phyloP scores from a whole-genome alignment of 2,888 invertebrate species.

The Stenoptilia bipunctidactyla region DNA sequence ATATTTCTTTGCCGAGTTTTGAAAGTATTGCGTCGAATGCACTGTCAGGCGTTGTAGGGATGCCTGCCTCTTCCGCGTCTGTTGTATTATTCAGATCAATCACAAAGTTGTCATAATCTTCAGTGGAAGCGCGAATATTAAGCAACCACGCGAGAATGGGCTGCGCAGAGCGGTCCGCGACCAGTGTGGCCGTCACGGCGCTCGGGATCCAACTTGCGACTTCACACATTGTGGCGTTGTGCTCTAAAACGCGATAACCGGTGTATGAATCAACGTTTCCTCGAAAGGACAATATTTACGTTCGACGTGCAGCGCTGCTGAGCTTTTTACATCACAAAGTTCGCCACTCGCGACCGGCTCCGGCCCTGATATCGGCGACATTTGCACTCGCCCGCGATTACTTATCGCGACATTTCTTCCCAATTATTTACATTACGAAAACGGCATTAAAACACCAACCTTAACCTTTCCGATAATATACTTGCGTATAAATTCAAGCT shows the following conservation, averaged over 20 bases:
- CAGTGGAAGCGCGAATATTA: constrained; percentile 40
- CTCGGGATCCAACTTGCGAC: constrained; percentile 65
- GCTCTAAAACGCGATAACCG: constrained; percentile 52
- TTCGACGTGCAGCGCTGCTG: constrained; percentile 8
- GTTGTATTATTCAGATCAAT: constrained; percentile 32
- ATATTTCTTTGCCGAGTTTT: constrained; percentile 59
- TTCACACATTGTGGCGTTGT: constrained; percentile 42
- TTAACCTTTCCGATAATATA: too few relatives aligned
- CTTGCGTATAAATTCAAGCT: too few relatives aligned
- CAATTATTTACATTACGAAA: constrained; percentile 21
- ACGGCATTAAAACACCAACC: too few relatives aligned
- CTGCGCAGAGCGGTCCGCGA: constrained; percentile 39
- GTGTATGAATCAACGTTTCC: constrained; percentile 65
- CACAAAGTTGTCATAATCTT: constrained; percentile 57
- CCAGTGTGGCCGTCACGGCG: constrained; percentile 58
- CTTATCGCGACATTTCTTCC: constrained; percentile 51
- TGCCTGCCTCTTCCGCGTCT: constrained; percentile 22
- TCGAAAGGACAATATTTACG: constrained; percentile 47
- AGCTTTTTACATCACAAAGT: not conserved
- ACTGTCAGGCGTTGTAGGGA: constrained; percentile 29
- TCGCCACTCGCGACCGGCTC: constrained; percentile 5
- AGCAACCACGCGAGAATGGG: constrained; percentile 58
- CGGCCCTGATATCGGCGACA: constrained; percentile 40
- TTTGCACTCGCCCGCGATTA: constrained; percentile 60
- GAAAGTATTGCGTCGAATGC: constrained; percentile 64